These are phyloP conservation scores for Atta colombica DNA, from an alignment of 1,140 invertebrate species.

Conservation along the genomic window DNA sequence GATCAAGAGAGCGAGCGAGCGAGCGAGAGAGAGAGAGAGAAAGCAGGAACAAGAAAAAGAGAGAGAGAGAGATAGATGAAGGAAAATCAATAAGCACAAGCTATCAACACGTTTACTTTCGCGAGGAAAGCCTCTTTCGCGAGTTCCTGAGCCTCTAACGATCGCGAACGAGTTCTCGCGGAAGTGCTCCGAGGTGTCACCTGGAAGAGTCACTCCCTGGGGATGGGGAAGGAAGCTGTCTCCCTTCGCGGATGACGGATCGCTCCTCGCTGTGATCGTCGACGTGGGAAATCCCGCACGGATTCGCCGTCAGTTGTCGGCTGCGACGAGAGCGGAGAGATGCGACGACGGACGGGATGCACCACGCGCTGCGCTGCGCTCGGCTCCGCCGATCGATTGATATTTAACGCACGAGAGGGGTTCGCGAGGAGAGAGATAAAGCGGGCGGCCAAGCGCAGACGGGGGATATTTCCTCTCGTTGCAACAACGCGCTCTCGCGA, in stretches of 20 bases:
- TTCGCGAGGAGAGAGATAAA: background rate
- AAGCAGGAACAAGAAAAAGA: background rate
- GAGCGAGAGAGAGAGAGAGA: constrained; percentile 27
- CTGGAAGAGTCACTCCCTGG: constrained; percentile 53
- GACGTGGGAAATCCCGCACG: constrained; percentile 24
- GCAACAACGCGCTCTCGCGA: constrained; percentile 29
- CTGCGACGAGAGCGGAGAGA: constrained; percentile 30
- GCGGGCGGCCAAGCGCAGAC: too few relatives aligned
- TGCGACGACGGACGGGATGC: constrained; percentile 48
- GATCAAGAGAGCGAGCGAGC: background rate
- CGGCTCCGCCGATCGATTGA: constrained; percentile 35
- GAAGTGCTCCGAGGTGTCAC: constrained; percentile 20
- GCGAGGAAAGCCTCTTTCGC: constrained; percentile 45
- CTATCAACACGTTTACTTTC: constrained; percentile 60
- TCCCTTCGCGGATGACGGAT: constrained; percentile 37
- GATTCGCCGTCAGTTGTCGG: constrained; percentile 27
- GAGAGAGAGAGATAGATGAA: constrained; percentile 43
- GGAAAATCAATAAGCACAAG: constrained; percentile 41
- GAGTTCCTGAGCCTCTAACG: background rate
- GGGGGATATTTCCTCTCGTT: constrained; percentile 30
- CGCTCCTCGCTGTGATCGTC: constrained; percentile 10
- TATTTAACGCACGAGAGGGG: constrained; percentile 52
- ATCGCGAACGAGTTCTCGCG: background rate
- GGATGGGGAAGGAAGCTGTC: constrained; percentile 45
- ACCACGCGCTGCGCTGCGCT: constrained; percentile 46